Conservation (phyloP, 2,888 invertebrate species). For the Metopia argyrocephala region DNA sequence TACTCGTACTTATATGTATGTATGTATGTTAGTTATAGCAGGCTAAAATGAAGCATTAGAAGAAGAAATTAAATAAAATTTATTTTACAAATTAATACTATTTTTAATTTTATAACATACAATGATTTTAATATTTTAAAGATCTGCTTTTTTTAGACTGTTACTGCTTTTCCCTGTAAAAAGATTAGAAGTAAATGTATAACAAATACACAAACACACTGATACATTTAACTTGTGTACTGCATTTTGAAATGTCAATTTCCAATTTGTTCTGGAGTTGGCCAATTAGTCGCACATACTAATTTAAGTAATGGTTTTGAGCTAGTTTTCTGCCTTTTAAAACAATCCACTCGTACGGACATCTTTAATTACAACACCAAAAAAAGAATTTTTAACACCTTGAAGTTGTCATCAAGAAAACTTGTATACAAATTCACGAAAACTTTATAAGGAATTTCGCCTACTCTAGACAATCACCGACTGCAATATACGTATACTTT, state of each 20-base stretch:
- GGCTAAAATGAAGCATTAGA: too few relatives aligned
- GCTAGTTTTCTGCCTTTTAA: constrained; percentile 42
- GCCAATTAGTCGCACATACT: constrained; percentile 75
- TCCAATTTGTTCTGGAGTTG: constrained; percentile 64
- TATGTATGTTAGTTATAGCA: too few relatives aligned
- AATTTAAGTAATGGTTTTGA: constrained; percentile 67
- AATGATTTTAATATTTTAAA: neutral
- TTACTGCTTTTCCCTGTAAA: neutral
- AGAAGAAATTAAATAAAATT: too few relatives aligned
- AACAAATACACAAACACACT: constrained; percentile 10
- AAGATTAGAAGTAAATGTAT: neutral
- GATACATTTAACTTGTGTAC: neutral
- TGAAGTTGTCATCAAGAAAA: constrained; percentile 22
- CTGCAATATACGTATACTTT: too few relatives aligned
- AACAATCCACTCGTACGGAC: too few relatives aligned
- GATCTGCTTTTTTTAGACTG: neutral
- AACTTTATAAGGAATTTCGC: neutral
- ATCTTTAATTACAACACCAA: constrained; percentile 26
- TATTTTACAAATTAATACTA: too few relatives aligned
- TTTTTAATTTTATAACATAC: too few relatives aligned
- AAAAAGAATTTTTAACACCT: constrained; percentile 21
- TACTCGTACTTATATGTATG: too few relatives aligned
- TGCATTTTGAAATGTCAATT: constrained; percentile 15
- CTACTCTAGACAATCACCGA: constrained; percentile 6
- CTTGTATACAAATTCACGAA: constrained; percentile 24